Base-by-base conservation (phyloP, 2,888 invertebrate genomes). In the Steromphala cineraria region DNA sequence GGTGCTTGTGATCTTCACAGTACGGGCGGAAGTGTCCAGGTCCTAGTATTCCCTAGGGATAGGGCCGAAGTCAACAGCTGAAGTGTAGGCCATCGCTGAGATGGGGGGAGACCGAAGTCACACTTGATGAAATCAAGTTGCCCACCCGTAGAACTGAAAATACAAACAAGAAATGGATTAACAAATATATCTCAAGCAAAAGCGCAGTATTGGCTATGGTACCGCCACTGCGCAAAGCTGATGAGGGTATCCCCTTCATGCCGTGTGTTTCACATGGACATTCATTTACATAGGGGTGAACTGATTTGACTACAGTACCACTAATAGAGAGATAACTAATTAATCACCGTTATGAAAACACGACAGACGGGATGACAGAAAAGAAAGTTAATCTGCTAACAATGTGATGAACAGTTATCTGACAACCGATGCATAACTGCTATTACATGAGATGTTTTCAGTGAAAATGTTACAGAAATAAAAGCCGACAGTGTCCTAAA, bases 151-250 rank as follows among this genome's bases (percentile, higher is more conserved):
- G 62, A 62, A 21, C 62, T 62, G 62, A 7, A 62, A 21, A 62
- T 24, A 3, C 13, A 13, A 62, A 15, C 3, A 24, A n/a, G n/a
- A n/a, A 62, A 13, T 15, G n/a, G 13, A 28, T 13, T 28, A 62
- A 13, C 13, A 17, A 62, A 2, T n/a, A 21, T 19, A 1, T 56
- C 19, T n/a, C 8, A n/a, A 56, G 24, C 56, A 19, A 19, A 56
- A 56, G 0, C 56, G 19, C 56, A 56, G 24, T 19, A 56, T 10
- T 19, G 62, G 62, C 62, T 62, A 62, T 62, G 62, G 62, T 62
- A 62, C 62, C 62, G 62, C 62, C 24, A 62, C 62, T 62, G 62
- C 62, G 62, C 62, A 62, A 62, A 62, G 62, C 28, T 62, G 17
- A 24, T 62, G 62, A 24, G 15, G 7, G 7, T 62, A 17, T n/a